Evolutionary conservation across 2,888 invertebrate genomes (phyloP), one percentile per base, ranked within the genome.

Genomic region (Epiblema foenella): DNA sequence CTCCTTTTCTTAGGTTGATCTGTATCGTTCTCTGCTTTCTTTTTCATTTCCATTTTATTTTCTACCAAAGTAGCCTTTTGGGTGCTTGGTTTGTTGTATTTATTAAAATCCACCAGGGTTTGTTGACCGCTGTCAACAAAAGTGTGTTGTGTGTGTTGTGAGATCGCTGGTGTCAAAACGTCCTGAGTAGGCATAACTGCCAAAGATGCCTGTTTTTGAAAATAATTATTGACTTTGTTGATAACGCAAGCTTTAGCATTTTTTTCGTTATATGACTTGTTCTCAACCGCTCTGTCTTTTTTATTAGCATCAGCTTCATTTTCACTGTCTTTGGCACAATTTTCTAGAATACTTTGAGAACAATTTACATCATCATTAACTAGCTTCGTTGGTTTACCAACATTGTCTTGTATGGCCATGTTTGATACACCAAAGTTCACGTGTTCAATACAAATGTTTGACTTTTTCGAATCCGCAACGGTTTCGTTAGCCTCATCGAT

Each of bases 331-430:
- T 54, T 24, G 1, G 73, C 51, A 51, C 57, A 66, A 64, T 75
- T 76, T 15, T 77, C 62, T 20, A 83, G 69, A 59, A 82, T 78
- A 72, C 79, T 84, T 76, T 85, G 86, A 0, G 87, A 87, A 73
- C 59, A 79, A 68, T 74, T 73, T 15, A 59, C 62, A 57, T 64
- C 62, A 42, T 75, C 73, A 69, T 46, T 8, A 46, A 7, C 8
- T n/a, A 5, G 10, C 42, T 51, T 29, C 17, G 12, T 12, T 54
- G 17, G 8, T 10, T 33, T 20, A 0, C 12, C 10, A 17, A 24
- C 10, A 0, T 59, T 51, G 4, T 69, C 33, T 17, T 46, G 54
- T 65, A 65, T 52, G 1, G 54, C 52, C 65, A 70, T 70, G n/a
- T 60, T 70, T 8, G 46, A 33, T 46, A 60, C 33, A 3, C 42